Conservation (phyloP, 2,113 vertebrate genomes). For the Tonatia bakeri region DNA sequence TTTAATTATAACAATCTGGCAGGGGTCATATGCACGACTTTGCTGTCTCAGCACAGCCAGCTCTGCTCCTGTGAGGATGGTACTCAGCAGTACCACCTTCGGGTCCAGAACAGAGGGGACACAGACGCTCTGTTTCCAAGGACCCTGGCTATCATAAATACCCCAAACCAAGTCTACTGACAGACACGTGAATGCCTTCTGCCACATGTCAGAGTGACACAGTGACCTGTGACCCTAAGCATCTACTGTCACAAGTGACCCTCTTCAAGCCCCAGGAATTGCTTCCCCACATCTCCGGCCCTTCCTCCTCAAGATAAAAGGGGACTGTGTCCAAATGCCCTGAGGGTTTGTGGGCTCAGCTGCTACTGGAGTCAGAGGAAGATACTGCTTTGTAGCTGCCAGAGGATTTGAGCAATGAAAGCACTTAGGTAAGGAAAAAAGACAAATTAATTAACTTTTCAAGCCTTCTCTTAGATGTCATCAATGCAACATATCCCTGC, state of each 20-base stretch:
- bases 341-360: background rate
- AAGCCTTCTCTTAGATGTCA: background rate
- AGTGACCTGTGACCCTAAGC: background rate
- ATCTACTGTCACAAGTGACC: background rate
- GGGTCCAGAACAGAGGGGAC: background rate
- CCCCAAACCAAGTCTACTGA: background rate
- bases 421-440: constrained; percentile 23
- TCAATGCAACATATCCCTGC: background rate
- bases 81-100: background rate
- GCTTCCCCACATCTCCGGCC: background rate
- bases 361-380: background rate
- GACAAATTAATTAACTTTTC: constrained; percentile 49
- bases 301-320: background rate
- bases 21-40: background rate
- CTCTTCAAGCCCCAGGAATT: background rate
- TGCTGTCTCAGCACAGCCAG: background rate
- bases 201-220: background rate
- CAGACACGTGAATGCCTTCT: background rate
- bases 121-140: background rate
- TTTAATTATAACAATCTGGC: background rate
- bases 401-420: constrained; percentile 32
- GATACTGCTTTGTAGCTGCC: background rate
- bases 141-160: background rate
- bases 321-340: background rate
- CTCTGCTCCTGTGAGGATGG: background rate